Percentiles rank a stretch among this genome's conserved stretches.
Evolutionary conservation across 2,888 invertebrate genomes (phyloP).

Genomic region (Protophormia terraenovae): DNA sequence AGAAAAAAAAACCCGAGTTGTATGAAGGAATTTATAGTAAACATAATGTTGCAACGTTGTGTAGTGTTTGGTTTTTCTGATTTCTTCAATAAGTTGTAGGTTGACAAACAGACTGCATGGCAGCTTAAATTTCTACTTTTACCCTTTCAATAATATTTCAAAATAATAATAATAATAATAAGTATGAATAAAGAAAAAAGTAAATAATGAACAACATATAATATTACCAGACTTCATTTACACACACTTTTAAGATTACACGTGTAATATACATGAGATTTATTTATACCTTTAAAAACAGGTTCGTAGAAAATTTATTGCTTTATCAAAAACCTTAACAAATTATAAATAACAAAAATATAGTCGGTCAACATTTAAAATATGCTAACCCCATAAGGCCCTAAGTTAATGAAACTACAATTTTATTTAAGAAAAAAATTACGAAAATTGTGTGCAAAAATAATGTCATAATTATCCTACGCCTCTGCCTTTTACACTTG

Average conservation of each 20-base stretch:
- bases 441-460: too few relatives aligned
- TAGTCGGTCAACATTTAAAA: too few relatives aligned
- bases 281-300: constrained; percentile 13
- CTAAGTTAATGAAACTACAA: too few relatives aligned
- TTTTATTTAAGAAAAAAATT: too few relatives aligned
- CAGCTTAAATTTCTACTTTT: constrained; percentile 42
- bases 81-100: constrained; percentile 16
- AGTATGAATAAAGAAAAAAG: constrained; percentile 34
- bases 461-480: too few relatives aligned
- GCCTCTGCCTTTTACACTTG: constrained; percentile 29
- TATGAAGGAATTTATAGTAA: constrained; percentile 65
- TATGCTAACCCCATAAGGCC: too few relatives aligned
- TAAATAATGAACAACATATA: constrained; percentile 40
- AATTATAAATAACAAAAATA: too few relatives aligned
- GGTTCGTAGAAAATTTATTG: constrained; percentile 21
- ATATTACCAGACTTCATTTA: constrained; percentile 34
- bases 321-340: too few relatives aligned
- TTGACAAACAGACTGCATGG: constrained; percentile 56
- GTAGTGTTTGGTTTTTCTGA: constrained; percentile 36
- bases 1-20: neutral
- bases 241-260: neutral
- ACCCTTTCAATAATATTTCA: constrained; percentile 34
- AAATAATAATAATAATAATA: neutral
- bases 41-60: constrained; percentile 47
- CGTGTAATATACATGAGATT: constrained; percentile 26